Evolutionary conservation across 2,797 vertebrate species (phyloP).

Genomic region (Apogon talboti): DNA sequence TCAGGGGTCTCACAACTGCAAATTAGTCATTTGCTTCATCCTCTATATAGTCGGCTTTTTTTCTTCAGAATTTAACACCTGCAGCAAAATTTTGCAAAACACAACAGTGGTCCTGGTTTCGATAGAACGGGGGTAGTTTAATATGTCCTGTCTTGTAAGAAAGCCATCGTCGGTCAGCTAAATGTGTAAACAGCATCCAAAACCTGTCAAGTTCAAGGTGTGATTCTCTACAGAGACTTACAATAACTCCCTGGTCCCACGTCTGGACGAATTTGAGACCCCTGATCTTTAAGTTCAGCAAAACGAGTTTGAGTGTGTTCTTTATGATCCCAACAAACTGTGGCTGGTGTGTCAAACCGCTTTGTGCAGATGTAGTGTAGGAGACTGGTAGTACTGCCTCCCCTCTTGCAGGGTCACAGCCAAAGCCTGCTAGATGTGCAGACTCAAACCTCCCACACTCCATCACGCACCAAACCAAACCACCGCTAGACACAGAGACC

Average conservation of each 20-base stretch:
- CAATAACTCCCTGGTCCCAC: not conserved
- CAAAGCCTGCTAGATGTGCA: slow-evolving; percentile 59
- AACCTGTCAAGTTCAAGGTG: too few species aligned
- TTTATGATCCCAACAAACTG: too few species aligned
- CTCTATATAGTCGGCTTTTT: too few species aligned
- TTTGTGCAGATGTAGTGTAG: not conserved
- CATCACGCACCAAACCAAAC: slow-evolving; percentile 70
- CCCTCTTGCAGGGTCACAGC: slow-evolving; percentile 46
- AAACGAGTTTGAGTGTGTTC: not conserved
- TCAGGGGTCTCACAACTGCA: slow-evolving; percentile 18
- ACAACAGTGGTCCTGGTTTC: too few species aligned
- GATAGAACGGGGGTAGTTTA: too few species aligned
- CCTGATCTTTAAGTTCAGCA: slow-evolving; percentile 13
- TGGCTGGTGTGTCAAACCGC: slow-evolving; percentile 5
- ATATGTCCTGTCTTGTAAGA: too few species aligned
- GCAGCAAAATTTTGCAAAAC: too few species aligned
- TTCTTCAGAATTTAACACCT: too few species aligned
- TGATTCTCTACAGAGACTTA: not conserved
- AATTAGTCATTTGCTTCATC: too few species aligned
- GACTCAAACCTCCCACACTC: slow-evolving; percentile 49
- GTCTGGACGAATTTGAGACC: slow-evolving; percentile 14
- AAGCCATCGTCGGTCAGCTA: too few species aligned
- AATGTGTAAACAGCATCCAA: too few species aligned
- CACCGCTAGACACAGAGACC: slow-evolving; percentile 59
- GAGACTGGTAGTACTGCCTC: slow-evolving; percentile 21